Evolutionary conservation across 1,140 invertebrate genomes (phyloP).

Genomic region (Nomia melanderi): DNA sequence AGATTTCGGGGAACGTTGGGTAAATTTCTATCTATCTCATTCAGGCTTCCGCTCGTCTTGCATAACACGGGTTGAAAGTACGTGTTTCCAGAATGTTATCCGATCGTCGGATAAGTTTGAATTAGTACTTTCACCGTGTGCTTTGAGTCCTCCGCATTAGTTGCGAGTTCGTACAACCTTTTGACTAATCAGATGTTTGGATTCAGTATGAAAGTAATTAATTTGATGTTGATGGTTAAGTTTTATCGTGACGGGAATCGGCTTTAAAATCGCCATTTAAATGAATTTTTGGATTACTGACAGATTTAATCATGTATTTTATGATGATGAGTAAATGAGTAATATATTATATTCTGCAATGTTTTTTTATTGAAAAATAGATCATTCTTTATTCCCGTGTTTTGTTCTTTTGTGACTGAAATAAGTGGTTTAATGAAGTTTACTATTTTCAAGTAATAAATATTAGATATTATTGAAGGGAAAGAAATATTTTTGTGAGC

Average conservation of each 20-base stretch:
- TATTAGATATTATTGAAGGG: too few species aligned
- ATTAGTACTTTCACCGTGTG: constrained; percentile 20
- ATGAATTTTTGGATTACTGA: too few species aligned
- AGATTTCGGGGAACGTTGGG: constrained; percentile 15
- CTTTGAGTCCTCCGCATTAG: constrained; percentile 18
- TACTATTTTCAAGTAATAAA: too few species aligned
- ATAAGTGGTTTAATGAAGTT: too few species aligned
- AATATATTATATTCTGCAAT: too few species aligned
- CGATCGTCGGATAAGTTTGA: constrained; percentile 48
- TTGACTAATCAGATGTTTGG: constrained; percentile 20
- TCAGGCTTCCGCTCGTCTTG: constrained; percentile 20
- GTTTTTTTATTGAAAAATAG: too few species aligned
- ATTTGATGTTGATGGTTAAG: background rate
- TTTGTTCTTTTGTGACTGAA: too few species aligned
- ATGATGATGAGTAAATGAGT: too few species aligned
- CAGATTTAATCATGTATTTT: too few species aligned
- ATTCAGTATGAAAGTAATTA: constrained; percentile 12
- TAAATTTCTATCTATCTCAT: constrained; percentile 42
- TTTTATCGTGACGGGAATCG: background rate
- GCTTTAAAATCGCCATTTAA: too few species aligned
- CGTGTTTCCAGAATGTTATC: constrained; percentile 35
- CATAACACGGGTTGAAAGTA: constrained; percentile 10
- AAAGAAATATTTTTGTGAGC: too few species aligned
- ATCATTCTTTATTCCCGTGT: too few species aligned
- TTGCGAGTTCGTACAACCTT: constrained; percentile 6